Evolutionary conservation across 2,888 invertebrate species (phyloP).

Genomic region (Sisyra terminalis): DNA sequence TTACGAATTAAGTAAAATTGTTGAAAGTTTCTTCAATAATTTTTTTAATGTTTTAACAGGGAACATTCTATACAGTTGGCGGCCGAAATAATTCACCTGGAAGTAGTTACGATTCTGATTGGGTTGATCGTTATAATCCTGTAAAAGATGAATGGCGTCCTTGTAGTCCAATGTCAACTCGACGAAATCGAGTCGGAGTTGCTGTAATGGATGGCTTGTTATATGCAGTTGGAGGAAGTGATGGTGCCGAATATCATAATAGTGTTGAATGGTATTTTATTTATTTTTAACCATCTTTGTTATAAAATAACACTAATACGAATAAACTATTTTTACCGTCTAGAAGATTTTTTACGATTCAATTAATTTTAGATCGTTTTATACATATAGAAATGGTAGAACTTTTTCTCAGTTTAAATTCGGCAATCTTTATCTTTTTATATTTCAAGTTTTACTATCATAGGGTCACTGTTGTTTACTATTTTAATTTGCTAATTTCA

Average conservation of each 20-base stretch:
- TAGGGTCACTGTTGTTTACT: no score
- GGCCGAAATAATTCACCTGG: conserved; percentile 84
- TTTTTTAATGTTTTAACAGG: conserved; percentile 28
- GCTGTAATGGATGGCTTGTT: conserved; percentile 86
- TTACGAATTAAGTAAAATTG: no score
- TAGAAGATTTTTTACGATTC: no score
- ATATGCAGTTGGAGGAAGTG: conserved; percentile 85
- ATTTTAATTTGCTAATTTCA: no score
- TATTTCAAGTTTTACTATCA: no score
- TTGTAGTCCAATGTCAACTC: conserved; percentile 73
- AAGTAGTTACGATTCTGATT: conserved; percentile 72
- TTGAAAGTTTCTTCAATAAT: conserved; percentile 7
- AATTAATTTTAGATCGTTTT: no score
- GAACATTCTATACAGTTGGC: conserved; percentile 82
- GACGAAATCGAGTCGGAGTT: conserved; percentile 78
- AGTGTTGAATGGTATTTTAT: conserved; percentile 68
- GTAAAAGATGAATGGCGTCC: conserved; percentile 72
- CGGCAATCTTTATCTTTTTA: no score
- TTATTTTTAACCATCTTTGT: no score
- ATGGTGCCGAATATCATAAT: conserved; percentile 69
- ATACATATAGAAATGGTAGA: no score
- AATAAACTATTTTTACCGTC: no score
- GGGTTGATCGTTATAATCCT: conserved; percentile 82
- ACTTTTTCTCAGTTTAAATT: no score
- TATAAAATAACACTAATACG: no score